Evolutionary conservation across 2,888 invertebrate genomes (phyloP).

Genomic region (Conchocele bisecta): DNA sequence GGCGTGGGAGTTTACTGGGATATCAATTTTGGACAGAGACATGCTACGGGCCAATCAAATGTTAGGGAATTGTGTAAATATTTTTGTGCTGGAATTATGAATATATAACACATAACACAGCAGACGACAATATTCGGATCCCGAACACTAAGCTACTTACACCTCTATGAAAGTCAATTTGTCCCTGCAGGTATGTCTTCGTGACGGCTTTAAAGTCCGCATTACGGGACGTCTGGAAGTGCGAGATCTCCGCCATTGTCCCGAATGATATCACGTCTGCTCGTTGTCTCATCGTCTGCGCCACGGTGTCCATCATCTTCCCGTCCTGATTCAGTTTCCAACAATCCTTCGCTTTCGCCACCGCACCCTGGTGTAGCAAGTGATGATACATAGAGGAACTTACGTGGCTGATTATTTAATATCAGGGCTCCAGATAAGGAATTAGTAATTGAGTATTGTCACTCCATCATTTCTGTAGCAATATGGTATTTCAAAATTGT

Average conservation of each 20-base stretch:
- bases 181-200: slow-evolving; percentile 92
- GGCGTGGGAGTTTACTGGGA: too few species aligned
- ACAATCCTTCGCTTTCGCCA: slow-evolving; percentile 95
- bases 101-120: too few species aligned
- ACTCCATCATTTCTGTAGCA: too few species aligned
- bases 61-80: too few species aligned
- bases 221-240: slow-evolving; percentile 94
- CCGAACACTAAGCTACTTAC: slow-evolving; percentile 78
- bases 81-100: too few species aligned
- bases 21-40: too few species aligned
- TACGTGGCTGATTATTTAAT: not conserved
- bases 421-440: too few species aligned
- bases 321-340: slow-evolving; percentile 91
- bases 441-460: too few species aligned
- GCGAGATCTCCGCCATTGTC: slow-evolving; percentile 95
- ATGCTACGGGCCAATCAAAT: too few species aligned
- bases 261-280: slow-evolving; percentile 97
- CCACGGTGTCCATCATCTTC: slow-evolving; percentile 91
- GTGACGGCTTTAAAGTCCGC: slow-evolving; percentile 93
- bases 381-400: not conserved
- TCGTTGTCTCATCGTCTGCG: slow-evolving; percentile 91
- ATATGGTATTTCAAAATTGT: too few species aligned
- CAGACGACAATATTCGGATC: too few species aligned
- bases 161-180: slow-evolving; percentile 95
- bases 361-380: slow-evolving; percentile 84